A percentile compares a stretch with the other conserved stretches of the same genome.
Evolutionary conservation across 2,797 vertebrate species (phyloP).

Genomic region (Eulemur albifrons): DNA sequence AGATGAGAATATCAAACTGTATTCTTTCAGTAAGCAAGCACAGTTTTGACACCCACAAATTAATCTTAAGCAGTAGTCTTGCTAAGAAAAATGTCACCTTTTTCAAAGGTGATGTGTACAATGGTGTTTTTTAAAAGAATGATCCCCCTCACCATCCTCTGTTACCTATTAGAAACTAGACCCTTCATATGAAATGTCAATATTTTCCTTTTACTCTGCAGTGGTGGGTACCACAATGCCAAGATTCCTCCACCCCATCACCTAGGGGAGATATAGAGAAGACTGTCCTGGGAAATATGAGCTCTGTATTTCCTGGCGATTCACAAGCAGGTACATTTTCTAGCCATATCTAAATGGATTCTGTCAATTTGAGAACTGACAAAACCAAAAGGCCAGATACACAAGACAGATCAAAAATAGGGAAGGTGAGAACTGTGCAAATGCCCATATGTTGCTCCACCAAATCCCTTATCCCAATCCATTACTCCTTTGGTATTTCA

Average conservation of each 20-base stretch:
- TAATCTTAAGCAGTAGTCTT: not conserved
- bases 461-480: not conserved
- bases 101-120: not conserved
- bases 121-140: constrained; percentile 20
- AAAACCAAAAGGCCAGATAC: constrained; percentile 20
- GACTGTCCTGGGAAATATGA: not conserved
- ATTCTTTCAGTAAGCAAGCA: constrained; percentile 47
- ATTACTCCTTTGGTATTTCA: not conserved
- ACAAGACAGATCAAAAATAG: not conserved
- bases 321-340: constrained; percentile 30
- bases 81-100: not conserved
- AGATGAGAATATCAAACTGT: not conserved
- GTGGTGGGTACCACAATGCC: not conserved
- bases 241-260: not conserved
- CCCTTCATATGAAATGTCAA: constrained; percentile 1
- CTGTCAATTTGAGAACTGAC: not conserved
- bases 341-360: not conserved
- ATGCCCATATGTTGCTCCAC: not conserved
- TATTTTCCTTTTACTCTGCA: not conserved
- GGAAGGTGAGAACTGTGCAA: not conserved
- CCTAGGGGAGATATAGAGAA: not conserved
- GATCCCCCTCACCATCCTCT: not conserved
- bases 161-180: not conserved
- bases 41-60: not conserved
- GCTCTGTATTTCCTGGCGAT: constrained; percentile 15